These are phyloP conservation scores for Aplocera efformata DNA, from an alignment of 2,888 invertebrate genomes.

Conservation along the genomic window DNA sequence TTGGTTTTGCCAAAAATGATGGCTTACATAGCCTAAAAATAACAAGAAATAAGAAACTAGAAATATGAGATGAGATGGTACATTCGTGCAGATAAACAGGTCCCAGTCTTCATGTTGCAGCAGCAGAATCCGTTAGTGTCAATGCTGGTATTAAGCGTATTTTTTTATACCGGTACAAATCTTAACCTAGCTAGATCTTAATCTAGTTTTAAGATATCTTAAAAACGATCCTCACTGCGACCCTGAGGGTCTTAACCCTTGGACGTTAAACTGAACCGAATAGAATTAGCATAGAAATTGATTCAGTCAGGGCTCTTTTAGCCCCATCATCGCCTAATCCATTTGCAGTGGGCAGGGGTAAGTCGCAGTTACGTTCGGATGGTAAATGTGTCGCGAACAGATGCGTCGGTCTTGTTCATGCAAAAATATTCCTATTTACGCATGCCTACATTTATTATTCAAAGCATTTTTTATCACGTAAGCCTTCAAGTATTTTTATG, in stretches of 20 bases:
- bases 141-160: no score
- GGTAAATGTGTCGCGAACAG: constrained; percentile 15
- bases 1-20: no score
- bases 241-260: constrained; percentile 18
- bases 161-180: no score
- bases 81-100: no score
- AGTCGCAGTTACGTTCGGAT: constrained; percentile 21
- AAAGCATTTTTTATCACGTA: background rate
- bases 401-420: constrained; percentile 2
- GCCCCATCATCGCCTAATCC: constrained; percentile 61
- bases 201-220: no score
- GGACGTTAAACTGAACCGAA: constrained; percentile 55
- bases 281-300: constrained; percentile 66
- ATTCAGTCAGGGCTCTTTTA: constrained; percentile 47
- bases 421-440: background rate
- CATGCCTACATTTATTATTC: background rate
- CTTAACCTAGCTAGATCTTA: no score
- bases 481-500: background rate
- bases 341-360: constrained; percentile 48
- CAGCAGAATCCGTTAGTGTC: no score
- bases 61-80: no score
- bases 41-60: no score
- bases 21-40: no score
- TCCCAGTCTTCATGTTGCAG: no score
- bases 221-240: no score